Evolutionary conservation across 2,888 invertebrate species (phyloP).

Genomic region (Stramonita haemastoma): DNA sequence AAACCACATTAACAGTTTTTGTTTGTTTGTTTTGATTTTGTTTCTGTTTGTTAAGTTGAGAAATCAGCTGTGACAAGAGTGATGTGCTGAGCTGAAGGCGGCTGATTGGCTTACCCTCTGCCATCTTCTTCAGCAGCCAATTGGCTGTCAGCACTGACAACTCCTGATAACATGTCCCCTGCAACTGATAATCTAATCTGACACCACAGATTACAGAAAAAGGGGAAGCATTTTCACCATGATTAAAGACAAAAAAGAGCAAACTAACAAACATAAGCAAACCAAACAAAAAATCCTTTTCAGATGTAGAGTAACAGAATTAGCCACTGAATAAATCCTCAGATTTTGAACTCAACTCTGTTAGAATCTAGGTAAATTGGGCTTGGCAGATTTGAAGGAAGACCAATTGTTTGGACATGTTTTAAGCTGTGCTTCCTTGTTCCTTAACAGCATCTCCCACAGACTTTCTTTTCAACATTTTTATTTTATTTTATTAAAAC

Average conservation of each 20-base stretch:
- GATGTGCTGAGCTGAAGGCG: conserved; percentile 27
- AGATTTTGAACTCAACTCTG: neutral
- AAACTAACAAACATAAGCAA: neutral
- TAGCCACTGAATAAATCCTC: neutral
- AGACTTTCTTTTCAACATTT: neutral
- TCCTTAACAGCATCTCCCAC: neutral
- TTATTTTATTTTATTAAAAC: no score
- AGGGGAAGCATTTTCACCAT: neutral
- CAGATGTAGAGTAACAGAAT: neutral
- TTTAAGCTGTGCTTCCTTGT: neutral
- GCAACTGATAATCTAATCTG: conserved; percentile 23
- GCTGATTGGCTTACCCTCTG: conserved; percentile 31
- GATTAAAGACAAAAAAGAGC: neutral
- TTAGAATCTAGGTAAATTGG: neutral
- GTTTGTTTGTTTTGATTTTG: no score
- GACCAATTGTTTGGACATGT: neutral
- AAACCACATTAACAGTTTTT: no score
- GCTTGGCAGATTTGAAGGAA: neutral
- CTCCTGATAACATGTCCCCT: conserved; percentile 10
- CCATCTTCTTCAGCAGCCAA: neutral
- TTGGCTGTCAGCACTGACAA: neutral
- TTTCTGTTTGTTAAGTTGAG: neutral
- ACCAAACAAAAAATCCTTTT: neutral
- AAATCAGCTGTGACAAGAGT: conserved; percentile 33
- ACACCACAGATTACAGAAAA: conserved; percentile 10